Evolutionary conservation across 2,888 invertebrate species (phyloP).

Genomic region (Campoletis raptor): DNA sequence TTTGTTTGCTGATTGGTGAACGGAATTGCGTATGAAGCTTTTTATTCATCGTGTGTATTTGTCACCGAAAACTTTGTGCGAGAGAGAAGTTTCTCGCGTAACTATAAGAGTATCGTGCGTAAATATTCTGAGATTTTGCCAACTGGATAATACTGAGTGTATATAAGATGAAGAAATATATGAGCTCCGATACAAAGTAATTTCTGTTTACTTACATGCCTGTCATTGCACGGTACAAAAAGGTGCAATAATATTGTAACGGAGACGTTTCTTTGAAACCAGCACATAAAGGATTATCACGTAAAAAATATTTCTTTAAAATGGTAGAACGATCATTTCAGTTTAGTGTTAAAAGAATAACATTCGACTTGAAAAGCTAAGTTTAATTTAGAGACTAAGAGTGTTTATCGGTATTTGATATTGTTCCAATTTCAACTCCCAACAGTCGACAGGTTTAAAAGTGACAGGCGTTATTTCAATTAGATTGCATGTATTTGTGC

Average conservation of each 20-base stretch:
- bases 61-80: constrained; percentile 1
- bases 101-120: constrained; percentile 62
- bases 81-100: constrained; percentile 57
- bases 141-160: constrained; percentile 69
- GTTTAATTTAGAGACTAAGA: not conserved
- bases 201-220: constrained; percentile 10
- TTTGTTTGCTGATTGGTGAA: not conserved
- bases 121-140: constrained; percentile 52
- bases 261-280: not conserved
- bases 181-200: not conserved
- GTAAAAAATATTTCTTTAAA: not conserved
- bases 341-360: not conserved
- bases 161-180: constrained; percentile 58
- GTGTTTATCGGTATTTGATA: not conserved
- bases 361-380: not conserved
- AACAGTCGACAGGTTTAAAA: not conserved
- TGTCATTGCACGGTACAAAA: not conserved
- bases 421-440: too few species aligned
- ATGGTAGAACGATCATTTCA: not conserved
- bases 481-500: not conserved
- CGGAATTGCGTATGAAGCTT: constrained; percentile 37
- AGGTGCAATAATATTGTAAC: not conserved
- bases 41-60: constrained; percentile 15
- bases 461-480: not conserved
- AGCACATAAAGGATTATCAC: not conserved